Conservation (phyloP, 2,888 invertebrate species). For the Entomobrya proxima region DNA sequence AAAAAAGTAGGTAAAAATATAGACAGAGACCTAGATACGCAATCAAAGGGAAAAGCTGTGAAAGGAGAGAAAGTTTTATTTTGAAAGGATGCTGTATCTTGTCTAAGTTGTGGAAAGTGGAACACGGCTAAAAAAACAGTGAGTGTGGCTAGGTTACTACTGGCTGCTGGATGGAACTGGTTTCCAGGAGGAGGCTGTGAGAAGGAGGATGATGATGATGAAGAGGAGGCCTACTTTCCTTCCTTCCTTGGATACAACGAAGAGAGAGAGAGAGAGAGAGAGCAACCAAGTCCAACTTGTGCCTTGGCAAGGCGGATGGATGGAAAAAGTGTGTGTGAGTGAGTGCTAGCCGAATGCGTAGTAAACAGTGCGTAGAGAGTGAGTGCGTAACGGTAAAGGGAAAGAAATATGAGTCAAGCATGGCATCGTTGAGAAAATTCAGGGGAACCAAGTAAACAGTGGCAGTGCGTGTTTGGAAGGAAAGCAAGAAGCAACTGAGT, state of each 20-base stretch:
- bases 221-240: conserved; percentile 59
- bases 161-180: not conserved
- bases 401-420: conserved; percentile 2
- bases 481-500: not conserved
- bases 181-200: conserved; percentile 26
- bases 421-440: conserved; percentile 4
- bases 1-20: conserved; percentile 5
- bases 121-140: not conserved
- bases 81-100: conserved; percentile 20
- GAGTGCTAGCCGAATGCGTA: conserved; percentile 43
- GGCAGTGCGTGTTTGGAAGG: conserved; percentile 38
- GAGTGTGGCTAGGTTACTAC: not conserved
- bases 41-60: conserved; percentile 33
- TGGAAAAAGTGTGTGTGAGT: conserved; percentile 1
- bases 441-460: not conserved
- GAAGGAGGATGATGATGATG: conserved; percentile 34
- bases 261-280: not conserved
- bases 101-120: not conserved
- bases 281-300: conserved; percentile 50
- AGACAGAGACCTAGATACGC: conserved; percentile 55
- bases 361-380: conserved; percentile 39
- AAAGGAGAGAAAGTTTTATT: conserved; percentile 17
- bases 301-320: conserved; percentile 5
- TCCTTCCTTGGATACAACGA: conserved; percentile 53
- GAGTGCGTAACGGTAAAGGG: conserved; percentile 25